Percentiles rank a stretch among this genome's conserved stretches.
These are phyloP conservation scores for Tapera naevia DNA, from an alignment of 2,797 vertebrate genomes.

Conservation along the genomic window DNA sequence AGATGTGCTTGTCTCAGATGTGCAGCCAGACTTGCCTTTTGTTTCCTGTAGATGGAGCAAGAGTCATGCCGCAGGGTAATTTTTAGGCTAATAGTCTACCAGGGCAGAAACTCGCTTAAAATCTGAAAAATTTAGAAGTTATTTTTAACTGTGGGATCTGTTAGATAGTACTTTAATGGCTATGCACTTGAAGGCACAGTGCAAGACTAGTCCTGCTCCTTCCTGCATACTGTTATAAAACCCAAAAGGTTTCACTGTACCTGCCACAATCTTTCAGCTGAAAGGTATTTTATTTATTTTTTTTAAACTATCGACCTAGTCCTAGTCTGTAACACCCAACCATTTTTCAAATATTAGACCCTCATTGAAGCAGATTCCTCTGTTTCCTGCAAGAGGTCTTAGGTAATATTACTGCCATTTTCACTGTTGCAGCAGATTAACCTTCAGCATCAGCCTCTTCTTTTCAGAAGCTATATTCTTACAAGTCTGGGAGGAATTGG, in stretches of 20 bases:
- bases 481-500: not conserved
- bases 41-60: constrained; percentile 59
- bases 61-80: not conserved
- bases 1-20: rapidly evolving
- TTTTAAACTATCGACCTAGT: not conserved
- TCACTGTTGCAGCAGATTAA: not conserved
- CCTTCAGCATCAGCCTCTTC: not conserved
- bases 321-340: not conserved
- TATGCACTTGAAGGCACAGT: not conserved
- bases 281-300: not conserved
- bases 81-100: not conserved
- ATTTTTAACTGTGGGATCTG: constrained; percentile 8
- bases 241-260: not conserved
- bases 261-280: not conserved
- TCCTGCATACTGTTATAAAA: not conserved
- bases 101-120: not conserved
- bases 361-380: not conserved
- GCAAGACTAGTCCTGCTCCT: not conserved
- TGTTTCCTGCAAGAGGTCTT: not conserved
- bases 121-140: not conserved
- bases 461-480: not conserved
- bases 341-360: not conserved
- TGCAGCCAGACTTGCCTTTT: not conserved
- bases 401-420: not conserved
- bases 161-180: not conserved